Evolutionary conservation across 1,140 invertebrate genomes (phyloP).

Genomic region (honey bee (Apis mellifera)): DNA sequence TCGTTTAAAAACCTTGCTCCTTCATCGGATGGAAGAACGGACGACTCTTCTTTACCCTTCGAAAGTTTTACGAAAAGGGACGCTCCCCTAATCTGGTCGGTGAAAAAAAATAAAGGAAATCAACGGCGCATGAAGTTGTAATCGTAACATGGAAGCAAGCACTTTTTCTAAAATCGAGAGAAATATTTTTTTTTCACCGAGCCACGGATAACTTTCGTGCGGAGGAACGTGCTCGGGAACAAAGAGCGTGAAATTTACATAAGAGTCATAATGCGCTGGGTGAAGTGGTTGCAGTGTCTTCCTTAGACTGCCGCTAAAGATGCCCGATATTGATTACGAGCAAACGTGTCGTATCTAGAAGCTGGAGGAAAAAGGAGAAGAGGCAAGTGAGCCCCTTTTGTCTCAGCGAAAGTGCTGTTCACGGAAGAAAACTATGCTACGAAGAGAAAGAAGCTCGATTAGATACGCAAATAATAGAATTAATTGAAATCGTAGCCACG

Average conservation of each 20-base stretch:
- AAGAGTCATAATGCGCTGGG: slow-evolving; percentile 67
- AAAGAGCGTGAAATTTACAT: slow-evolving; percentile 64
- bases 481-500: too few species aligned
- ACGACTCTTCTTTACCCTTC: too few species aligned
- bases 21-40: too few species aligned
- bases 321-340: slow-evolving; percentile 76
- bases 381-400: slow-evolving; percentile 61
- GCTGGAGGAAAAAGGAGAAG: too few species aligned
- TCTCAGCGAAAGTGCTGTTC: slow-evolving; percentile 46
- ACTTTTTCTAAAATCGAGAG: neutral
- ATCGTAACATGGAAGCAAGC: too few species aligned
- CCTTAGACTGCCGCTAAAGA: slow-evolving; percentile 71
- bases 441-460: too few species aligned
- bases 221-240: slow-evolving; percentile 70
- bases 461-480: too few species aligned
- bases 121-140: slow-evolving; percentile 41
- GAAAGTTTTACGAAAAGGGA: neutral
- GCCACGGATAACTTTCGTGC: neutral
- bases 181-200: neutral
- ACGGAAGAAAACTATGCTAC: slow-evolving; percentile 16
- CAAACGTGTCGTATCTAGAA: slow-evolving; percentile 73
- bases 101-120: slow-evolving; percentile 30
- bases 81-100: slow-evolving; percentile 13
- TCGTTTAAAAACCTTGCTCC: too few species aligned
- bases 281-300: slow-evolving; percentile 61